phyloP scores from a whole-genome alignment of 2,113 vertebrate genomes.

The Bothrops jararaca region DNA sequence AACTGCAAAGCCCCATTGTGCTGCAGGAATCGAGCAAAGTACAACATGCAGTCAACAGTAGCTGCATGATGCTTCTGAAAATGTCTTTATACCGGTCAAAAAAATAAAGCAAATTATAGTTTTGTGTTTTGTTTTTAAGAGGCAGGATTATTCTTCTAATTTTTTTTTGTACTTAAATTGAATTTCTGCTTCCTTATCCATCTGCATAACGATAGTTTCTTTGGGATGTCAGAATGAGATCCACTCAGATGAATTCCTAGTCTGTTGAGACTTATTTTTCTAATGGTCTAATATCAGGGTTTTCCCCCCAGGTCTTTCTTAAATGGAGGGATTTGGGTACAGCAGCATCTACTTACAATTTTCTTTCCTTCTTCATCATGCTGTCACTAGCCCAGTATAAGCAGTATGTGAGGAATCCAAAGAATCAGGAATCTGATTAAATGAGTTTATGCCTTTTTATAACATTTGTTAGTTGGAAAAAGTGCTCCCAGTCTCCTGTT shows the following conservation, averaged over 20 bases:
- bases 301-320: neutral
- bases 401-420: neutral
- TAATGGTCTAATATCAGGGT: neutral
- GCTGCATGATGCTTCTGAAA: neutral
- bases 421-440: neutral
- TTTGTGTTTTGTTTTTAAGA: neutral
- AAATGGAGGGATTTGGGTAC: neutral
- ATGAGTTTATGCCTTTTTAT: neutral
- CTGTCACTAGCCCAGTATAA: neutral
- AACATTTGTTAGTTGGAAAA: neutral
- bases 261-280: neutral
- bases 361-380: neutral
- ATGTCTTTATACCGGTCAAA: neutral
- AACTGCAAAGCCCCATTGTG: slow-evolving; percentile 20
- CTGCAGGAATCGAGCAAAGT: neutral
- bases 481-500: neutral
- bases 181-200: neutral
- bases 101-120: neutral
- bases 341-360: neutral
- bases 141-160: neutral
- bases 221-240: neutral
- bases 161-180: neutral
- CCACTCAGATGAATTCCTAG: neutral
- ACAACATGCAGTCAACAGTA: neutral
- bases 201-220: neutral